Percentiles rank a stretch among this genome's conserved stretches.
Conservation (phyloP, 2,113 vertebrate genomes). For the Serinus canaria region DNA sequence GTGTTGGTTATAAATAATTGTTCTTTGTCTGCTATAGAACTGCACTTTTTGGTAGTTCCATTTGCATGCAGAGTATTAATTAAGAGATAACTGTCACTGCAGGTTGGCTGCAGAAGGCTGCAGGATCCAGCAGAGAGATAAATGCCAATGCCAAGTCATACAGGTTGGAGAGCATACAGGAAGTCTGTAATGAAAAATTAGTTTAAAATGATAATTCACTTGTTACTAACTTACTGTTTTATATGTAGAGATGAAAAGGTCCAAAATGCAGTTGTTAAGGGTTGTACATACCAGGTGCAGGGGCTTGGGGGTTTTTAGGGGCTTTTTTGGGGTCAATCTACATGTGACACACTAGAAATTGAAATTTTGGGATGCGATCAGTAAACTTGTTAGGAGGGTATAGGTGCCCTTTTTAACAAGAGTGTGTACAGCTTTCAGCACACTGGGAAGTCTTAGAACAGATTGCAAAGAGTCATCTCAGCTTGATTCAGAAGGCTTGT, state of each 20-base stretch:
- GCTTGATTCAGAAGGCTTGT: constrained; percentile 30
- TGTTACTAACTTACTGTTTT: constrained; percentile 19
- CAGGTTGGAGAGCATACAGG: constrained; percentile 69
- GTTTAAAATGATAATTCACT: constrained; percentile 67
- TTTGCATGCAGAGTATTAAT: constrained; percentile 81
- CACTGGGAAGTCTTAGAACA: constrained; percentile 16
- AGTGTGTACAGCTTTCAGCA: neutral
- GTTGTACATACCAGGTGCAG: neutral
- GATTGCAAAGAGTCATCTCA: constrained; percentile 42
- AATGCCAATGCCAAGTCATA: constrained; percentile 68
- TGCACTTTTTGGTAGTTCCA: constrained; percentile 46
- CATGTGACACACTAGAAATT: neutral
- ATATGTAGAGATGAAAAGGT: neutral
- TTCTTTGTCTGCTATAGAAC: constrained; percentile 42
- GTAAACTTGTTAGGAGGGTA: neutral
- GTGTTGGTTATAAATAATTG: constrained; percentile 50
- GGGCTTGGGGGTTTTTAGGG: neutral
- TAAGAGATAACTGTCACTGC: constrained; percentile 81
- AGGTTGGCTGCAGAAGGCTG: constrained; percentile 76
- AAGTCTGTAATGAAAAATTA: constrained; percentile 62
- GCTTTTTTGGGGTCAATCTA: neutral
- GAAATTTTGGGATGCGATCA: neutral
- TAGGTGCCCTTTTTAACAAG: neutral
- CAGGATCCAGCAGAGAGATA: constrained; percentile 75
- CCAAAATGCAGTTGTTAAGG: neutral